Evolutionary conservation across 2,113 vertebrate genomes (phyloP), one percentile per base, ranked within the genome.

Genomic region (Puma concolor): DNA sequence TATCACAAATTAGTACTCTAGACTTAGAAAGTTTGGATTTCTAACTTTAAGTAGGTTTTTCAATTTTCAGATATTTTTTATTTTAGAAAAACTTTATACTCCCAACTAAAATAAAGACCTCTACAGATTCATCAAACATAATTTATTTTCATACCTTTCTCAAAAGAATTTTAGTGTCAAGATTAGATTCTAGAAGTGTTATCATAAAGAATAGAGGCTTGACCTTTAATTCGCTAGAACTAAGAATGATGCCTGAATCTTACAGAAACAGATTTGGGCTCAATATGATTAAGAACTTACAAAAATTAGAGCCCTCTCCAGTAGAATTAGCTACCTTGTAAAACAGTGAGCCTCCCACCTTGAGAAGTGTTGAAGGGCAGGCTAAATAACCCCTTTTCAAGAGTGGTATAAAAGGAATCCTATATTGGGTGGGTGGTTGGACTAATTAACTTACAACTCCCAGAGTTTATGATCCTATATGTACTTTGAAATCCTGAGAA

Each of bases 401-500:
- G 52, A 19, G 4, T 33, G 31, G 2, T 48, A 0, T 60, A 54
- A 67, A 86, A 52, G 54, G 48, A 95, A 38, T 88, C 38, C 48
- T 69, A 10, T 0, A 0, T 17, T 94, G 80, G 31, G 57, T 88
- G 15, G 31, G 25, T 25, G 1, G 15, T 36, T 89, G 57, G 57
- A 81, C 76, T 93, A 41, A 93, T 54, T 79, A 91, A 27, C 33
- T 84, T 64, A 29, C 16, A 29, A 54, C 80, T 81, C 44, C 60
- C 52, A 41, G 33, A 23, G 64, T 94, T 71, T 84, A 54, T 85
- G 76, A 95, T 67, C 79, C 92, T 89, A 0, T 48, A 19, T 11
- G 11, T 72, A 29, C 90, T 94, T 90, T 88, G 71, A 91, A 98
- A 95, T 92, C 17, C 19, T 50, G 57, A 94, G 64, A 92, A 95